Base-by-base conservation (phyloP, 1,140 invertebrate species). In the Myzus persicae region DNA sequence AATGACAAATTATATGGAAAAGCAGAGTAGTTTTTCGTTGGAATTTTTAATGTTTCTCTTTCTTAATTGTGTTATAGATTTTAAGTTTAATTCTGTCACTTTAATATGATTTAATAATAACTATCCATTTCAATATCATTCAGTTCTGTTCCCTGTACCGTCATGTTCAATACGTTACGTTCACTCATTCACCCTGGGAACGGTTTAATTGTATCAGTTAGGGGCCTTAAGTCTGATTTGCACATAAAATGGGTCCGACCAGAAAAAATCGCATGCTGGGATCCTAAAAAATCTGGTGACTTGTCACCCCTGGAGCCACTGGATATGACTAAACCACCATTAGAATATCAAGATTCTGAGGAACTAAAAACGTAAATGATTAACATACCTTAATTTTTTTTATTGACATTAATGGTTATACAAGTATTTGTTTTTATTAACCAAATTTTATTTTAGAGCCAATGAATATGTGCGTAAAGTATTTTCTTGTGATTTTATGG, bases 181-280 rank as follows among this genome's bases (percentile, higher is more conserved):
- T 84, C 91, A n/a, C 36, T 48, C 6, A 51, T 93, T 48, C 67
- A 38, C 84, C 38, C 67, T 40, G 31, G 38, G 1, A 85, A 93
- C 14, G 4, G 91, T 40, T 4, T 84, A 51, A 26, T 85, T 8
- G 2, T 82, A 11, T 20, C 24, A 18, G 20, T 26, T 31, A 93
- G 91, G 31, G 46, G 81, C 24, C 36, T 93, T n/a, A 93, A 93
- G 20, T 82, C 67, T 93, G 88, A 92, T 59, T 93, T 94, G 48
- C 94, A 94, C 1, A 96, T 97, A 51, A 96, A 96, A 95, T 97
- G 96, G 96, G 95, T 96, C 24, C 95, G 96, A 51, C 96, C 97
- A 5, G 95, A 95, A 93, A 96, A 96, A 95, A 95, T 96, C 90
- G 94, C 96, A 0, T 96, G 95, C 93, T 95, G 94, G 85, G 95